phyloP scores from a whole-genome alignment of 2,797 vertebrate genomes.

The Pempheris klunzingeri region DNA sequence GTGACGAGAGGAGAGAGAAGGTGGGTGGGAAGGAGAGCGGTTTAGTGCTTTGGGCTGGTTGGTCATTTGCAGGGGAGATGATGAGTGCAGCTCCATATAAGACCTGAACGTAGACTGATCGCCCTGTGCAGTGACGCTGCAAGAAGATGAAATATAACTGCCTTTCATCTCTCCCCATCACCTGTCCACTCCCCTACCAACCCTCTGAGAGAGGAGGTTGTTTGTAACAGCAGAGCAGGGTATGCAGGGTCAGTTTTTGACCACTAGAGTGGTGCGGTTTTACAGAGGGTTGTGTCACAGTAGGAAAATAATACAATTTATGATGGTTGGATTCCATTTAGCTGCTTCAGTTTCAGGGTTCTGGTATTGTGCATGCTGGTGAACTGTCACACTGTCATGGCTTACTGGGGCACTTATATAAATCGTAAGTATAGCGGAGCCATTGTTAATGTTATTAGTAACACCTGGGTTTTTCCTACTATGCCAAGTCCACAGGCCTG shows the following conservation, averaged over 20 bases:
- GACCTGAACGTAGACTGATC: slow-evolving; percentile 51
- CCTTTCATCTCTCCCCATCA: slow-evolving; percentile 41
- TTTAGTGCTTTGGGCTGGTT: slow-evolving; percentile 38
- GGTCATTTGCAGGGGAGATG: slow-evolving; percentile 19
- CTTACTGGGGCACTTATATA: not conserved
- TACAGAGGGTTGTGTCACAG: too few species aligned
- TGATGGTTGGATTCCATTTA: too few species aligned
- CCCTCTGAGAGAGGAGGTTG: not conserved
- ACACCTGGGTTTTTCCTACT: not conserved
- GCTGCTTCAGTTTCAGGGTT: too few species aligned
- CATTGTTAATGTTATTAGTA: too few species aligned
- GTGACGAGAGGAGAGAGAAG: slow-evolving; percentile 31
- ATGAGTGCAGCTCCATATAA: slow-evolving; percentile 59
- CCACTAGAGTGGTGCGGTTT: not conserved
- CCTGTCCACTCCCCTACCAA: slow-evolving; percentile 17
- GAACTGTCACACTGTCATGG: not conserved
- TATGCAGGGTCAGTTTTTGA: not conserved
- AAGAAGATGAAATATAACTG: slow-evolving; percentile 49
- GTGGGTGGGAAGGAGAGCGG: slow-evolving; percentile 1
- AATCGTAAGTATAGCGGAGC: too few species aligned
- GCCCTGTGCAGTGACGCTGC: slow-evolving; percentile 15
- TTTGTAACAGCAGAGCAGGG: slow-evolving; percentile 12
- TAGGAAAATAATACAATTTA: too few species aligned
- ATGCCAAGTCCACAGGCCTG: not conserved
- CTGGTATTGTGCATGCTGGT: too few species aligned